A percentile compares a stretch with the other conserved stretches of the same genome.
Conservation (phyloP, 2,797 vertebrate genomes). For the Malacoraja senta region DNA sequence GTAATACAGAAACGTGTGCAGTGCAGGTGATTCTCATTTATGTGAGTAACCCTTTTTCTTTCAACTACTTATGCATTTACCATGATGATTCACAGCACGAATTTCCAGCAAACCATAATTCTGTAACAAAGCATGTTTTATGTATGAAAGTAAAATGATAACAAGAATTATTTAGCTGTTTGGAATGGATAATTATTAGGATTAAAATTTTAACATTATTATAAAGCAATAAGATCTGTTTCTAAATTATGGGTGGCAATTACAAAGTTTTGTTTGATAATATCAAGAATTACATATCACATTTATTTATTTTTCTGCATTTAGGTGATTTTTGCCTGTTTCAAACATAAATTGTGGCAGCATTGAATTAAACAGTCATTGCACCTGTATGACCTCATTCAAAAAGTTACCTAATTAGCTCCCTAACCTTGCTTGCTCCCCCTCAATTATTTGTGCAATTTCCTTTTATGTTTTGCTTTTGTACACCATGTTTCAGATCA, state of each 20-base stretch:
- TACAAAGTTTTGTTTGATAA: not conserved
- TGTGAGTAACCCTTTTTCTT: not conserved
- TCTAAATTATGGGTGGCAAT: not conserved
- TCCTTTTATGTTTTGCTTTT: no score
- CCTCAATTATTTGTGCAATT: no score
- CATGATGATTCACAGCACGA: not conserved
- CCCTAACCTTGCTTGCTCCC: no score
- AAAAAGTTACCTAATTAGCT: no score
- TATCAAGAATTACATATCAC: not conserved
- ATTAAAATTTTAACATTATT: not conserved
- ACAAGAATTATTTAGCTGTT: not conserved
- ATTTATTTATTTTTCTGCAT: not conserved
- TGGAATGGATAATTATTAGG: not conserved
- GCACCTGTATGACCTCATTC: no score
- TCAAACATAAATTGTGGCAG: not conserved
- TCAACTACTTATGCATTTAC: not conserved
- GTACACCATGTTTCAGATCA: no score
- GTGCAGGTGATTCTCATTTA: not conserved
- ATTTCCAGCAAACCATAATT: not conserved
- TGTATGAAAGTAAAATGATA: not conserved
- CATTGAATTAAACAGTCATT: not conserved
- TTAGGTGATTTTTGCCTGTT: not conserved
- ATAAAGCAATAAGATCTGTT: not conserved
- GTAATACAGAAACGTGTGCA: conserved; percentile 22
- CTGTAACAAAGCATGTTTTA: not conserved